A percentile compares a stretch with the other conserved stretches of the same genome.
Conservation (phyloP, 1,140 invertebrate genomes). For the Brachionus rotundiformis region DNA sequence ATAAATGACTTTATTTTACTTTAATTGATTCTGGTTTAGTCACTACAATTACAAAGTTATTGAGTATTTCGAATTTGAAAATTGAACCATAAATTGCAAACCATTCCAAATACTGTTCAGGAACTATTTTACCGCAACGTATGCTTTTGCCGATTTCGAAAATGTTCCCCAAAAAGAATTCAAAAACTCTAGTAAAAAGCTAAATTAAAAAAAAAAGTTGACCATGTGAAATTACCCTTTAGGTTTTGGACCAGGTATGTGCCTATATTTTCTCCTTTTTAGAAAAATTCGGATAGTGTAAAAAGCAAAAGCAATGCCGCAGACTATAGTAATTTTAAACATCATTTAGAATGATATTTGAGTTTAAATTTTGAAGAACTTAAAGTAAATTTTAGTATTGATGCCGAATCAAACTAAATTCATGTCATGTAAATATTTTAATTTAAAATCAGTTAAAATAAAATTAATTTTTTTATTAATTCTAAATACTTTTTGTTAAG, state of each 20-base stretch:
- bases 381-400: background rate
- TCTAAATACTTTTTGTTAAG: background rate
- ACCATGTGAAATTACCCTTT: background rate
- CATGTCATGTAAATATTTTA: background rate
- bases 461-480: background rate
- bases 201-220: background rate
- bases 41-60: constrained; percentile 8
- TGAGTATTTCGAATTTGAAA: constrained; percentile 7
- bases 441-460: background rate
- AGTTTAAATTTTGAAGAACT: background rate
- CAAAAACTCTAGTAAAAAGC: background rate
- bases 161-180: background rate
- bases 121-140: background rate
- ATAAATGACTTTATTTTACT: background rate
- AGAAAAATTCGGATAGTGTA: background rate
- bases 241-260: constrained; percentile 11
- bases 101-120: constrained; percentile 19
- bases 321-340: background rate
- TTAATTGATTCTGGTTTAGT: background rate
- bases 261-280: background rate
- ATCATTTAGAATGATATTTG: background rate
- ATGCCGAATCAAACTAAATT: background rate
- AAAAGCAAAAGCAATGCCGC: background rate
- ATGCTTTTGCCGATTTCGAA: background rate
- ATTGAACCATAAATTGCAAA: background rate